Evolutionary conservation across 2,888 invertebrate genomes (phyloP).

Genomic region (Ptychoptera albimana): DNA sequence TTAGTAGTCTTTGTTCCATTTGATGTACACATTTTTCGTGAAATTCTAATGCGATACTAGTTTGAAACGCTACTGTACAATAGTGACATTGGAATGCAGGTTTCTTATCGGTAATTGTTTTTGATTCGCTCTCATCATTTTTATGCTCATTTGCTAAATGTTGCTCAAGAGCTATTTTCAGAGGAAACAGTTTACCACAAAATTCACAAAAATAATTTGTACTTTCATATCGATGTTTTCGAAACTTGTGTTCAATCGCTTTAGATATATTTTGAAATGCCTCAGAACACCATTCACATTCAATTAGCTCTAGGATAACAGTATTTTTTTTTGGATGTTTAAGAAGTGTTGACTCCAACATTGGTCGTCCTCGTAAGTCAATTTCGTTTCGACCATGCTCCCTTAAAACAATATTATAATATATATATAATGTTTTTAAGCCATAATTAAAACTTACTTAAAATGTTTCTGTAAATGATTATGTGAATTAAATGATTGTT

Average conservation of each 20-base stretch:
- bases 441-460: constrained; percentile 1
- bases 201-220: constrained; percentile 47
- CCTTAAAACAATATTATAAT: constrained; percentile 22
- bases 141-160: constrained; percentile 6
- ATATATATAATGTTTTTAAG: no score
- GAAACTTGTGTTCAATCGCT: constrained; percentile 51
- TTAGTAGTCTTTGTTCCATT: constrained; percentile 19
- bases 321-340: constrained; percentile 18
- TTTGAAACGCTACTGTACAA: constrained; percentile 8
- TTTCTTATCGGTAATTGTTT: background rate
- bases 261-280: constrained; percentile 40
- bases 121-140: constrained; percentile 10
- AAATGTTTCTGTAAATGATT: constrained; percentile 7
- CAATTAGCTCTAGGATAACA: constrained; percentile 22
- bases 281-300: constrained; percentile 44
- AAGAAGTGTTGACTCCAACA: constrained; percentile 19
- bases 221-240: constrained; percentile 43
- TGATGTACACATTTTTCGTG: constrained; percentile 10
- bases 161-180: constrained; percentile 32
- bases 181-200: constrained; percentile 52
- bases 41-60: constrained; percentile 7
- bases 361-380: constrained; percentile 28
- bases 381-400: constrained; percentile 47
- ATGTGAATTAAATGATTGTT: constrained; percentile 9
- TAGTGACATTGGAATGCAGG: constrained; percentile 2